A percentile compares a stretch with the other conserved stretches of the same genome.
These are phyloP conservation scores for Siphonodentalium dalli DNA, from an alignment of 2,888 invertebrate genomes.

Conservation along the genomic window DNA sequence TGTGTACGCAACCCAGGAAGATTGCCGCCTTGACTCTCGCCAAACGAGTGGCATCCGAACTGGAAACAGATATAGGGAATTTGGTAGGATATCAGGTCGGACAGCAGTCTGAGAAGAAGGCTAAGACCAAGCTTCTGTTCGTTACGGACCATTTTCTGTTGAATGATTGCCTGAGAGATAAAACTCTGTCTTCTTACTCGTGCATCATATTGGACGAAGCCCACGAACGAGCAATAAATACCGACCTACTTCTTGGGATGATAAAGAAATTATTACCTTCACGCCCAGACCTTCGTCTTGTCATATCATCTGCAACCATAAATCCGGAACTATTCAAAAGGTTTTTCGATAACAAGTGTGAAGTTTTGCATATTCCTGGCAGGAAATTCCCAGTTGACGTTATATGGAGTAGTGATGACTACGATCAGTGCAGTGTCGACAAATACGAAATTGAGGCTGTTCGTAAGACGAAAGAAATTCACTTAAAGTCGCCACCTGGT, in stretches of 20 bases:
- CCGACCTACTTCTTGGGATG: constrained; percentile 60
- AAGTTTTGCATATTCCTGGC: constrained; percentile 55
- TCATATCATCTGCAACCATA: constrained; percentile 63
- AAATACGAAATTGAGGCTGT: constrained; percentile 41
- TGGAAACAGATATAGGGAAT: constrained; percentile 42
- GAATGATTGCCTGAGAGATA: constrained; percentile 49
- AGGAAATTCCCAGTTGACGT: constrained; percentile 59
- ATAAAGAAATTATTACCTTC: constrained; percentile 42
- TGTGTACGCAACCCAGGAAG: constrained; percentile 62
- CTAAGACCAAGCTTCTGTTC: constrained; percentile 50
- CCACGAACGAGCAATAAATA: constrained; percentile 60
- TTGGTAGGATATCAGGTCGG: constrained; percentile 51
- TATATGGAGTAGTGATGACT: constrained; percentile 30
- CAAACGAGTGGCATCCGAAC: constrained; percentile 52
- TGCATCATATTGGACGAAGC: constrained; percentile 62
- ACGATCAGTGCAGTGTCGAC: constrained; percentile 23
- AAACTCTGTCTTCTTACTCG: constrained; percentile 30
- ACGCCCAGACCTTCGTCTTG: constrained; percentile 50
- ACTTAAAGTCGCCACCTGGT: constrained; percentile 39
- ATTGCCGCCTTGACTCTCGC: constrained; percentile 60
- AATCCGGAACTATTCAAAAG: constrained; percentile 50
- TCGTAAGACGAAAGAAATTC: constrained; percentile 42
- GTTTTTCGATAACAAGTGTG: constrained; percentile 45
- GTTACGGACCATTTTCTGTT: constrained; percentile 59
- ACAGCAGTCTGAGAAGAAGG: constrained; percentile 20